A percentile compares a stretch with the other conserved stretches of the same genome.
Evolutionary conservation across 2,888 invertebrate genomes (phyloP).

Genomic region (Hydrotaea cyrtoneurina): DNA sequence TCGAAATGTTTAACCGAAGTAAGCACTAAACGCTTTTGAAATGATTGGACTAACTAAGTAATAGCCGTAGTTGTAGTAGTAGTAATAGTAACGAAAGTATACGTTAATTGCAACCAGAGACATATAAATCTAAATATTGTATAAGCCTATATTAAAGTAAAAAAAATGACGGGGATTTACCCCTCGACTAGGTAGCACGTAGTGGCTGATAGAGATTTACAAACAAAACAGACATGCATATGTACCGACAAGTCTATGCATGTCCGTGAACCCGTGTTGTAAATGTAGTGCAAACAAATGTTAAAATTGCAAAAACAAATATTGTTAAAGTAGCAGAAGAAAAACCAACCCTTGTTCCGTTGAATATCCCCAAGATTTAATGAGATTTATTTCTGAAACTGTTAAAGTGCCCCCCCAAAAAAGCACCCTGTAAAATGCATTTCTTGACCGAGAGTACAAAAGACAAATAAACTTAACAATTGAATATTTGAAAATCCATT

Average conservation of each 20-base stretch:
- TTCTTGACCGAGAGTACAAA: slow-evolving; percentile 79
- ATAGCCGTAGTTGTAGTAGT: too few species aligned
- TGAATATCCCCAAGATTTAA: slow-evolving; percentile 68
- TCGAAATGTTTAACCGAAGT: not conserved
- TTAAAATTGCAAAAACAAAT: not conserved
- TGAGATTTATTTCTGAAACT: slow-evolving; percentile 58
- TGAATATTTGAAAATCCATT: slow-evolving; percentile 53
- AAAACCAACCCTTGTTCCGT: slow-evolving; percentile 64
- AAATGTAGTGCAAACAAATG: slow-evolving; percentile 23
- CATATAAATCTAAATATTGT: slow-evolving; percentile 10
- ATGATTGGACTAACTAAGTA: not conserved
- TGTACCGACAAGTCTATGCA: too few species aligned
- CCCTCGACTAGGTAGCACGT: not conserved
- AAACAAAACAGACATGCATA: not conserved
- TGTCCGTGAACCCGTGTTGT: not conserved
- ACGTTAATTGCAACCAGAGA: slow-evolving; percentile 25
- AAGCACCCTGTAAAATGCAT: slow-evolving; percentile 80
- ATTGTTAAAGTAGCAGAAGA: slow-evolving; percentile 22
- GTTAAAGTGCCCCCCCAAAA: slow-evolving; percentile 64
- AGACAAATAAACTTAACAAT: slow-evolving; percentile 63
- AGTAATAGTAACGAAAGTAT: slow-evolving; percentile 3
- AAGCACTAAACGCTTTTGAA: slow-evolving; percentile 37
- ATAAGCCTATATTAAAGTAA: not conserved
- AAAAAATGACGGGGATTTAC: not conserved
- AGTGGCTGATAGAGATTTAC: not conserved